Evolutionary conservation across 1,140 invertebrate species (phyloP).

Genomic region (Zaprionus davidi): DNA sequence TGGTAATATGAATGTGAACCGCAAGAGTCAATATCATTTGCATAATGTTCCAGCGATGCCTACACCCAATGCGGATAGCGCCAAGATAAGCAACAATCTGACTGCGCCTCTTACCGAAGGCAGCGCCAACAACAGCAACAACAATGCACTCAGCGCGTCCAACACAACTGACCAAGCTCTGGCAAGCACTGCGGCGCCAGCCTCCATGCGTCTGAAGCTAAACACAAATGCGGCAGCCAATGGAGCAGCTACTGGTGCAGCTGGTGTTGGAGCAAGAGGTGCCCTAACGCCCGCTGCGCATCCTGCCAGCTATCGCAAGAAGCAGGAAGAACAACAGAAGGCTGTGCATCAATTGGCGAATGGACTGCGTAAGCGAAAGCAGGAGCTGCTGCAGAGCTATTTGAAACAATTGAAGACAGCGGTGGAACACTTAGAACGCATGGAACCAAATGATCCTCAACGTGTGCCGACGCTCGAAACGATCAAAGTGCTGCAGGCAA

Average conservation of each 20-base stretch:
- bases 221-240: constrained; percentile 52
- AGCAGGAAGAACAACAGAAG: constrained; percentile 83
- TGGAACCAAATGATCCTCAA: constrained; percentile 75
- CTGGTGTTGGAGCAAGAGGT: constrained; percentile 12
- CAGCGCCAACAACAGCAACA: constrained; percentile 10
- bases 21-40: constrained; percentile 80
- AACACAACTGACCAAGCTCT: constrained; percentile 35
- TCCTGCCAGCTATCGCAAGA: constrained; percentile 74
- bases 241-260: constrained; percentile 7
- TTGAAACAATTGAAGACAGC: constrained; percentile 83
- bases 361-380: constrained; percentile 79
- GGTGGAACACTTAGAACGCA: constrained; percentile 75
- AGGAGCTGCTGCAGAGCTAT: constrained; percentile 81
- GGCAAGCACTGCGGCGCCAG: constrained; percentile 69
- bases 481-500: constrained; percentile 78
- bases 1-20: constrained; percentile 48
- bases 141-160: constrained; percentile 5
- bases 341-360: constrained; percentile 81
- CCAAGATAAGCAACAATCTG: constrained; percentile 68
- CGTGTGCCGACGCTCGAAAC: constrained; percentile 70
- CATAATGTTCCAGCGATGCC: constrained; percentile 79
- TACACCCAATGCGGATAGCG: constrained; percentile 71
- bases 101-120: constrained; percentile 22
- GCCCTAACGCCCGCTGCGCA: constrained; percentile 50
- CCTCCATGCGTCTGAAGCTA: constrained; percentile 72